phyloP scores from a whole-genome alignment of 2,113 vertebrate species.

The Ia io region DNA sequence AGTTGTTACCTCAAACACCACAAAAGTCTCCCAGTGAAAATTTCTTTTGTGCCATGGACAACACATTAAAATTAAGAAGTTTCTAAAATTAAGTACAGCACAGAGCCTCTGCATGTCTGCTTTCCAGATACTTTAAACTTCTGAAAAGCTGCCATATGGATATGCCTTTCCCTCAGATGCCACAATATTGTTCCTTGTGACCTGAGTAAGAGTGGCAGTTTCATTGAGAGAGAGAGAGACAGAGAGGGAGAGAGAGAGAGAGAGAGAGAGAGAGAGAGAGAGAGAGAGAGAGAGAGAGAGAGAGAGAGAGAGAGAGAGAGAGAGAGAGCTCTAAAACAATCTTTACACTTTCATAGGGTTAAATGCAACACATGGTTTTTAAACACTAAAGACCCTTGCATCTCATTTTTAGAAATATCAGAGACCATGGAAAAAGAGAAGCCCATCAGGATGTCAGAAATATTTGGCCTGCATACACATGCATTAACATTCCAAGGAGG shows the following conservation, averaged over 20 bases:
- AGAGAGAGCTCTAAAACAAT: background rate
- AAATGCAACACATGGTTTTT: background rate
- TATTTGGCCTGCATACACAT: background rate
- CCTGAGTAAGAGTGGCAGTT: conserved; percentile 18
- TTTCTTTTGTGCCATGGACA: conserved; percentile 74
- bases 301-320: background rate
- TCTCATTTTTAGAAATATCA: background rate
- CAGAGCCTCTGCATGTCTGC: conserved; percentile 39
- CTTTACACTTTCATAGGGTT: background rate
- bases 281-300: background rate
- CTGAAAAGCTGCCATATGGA: conserved; percentile 46
- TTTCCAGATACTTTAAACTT: conserved; percentile 53
- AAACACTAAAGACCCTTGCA: background rate
- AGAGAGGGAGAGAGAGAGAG: background rate
- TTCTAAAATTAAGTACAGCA: conserved; percentile 75
- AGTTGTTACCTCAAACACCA: conserved; percentile 73
- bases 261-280: background rate
- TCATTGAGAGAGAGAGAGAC: background rate
- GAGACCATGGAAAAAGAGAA: background rate
- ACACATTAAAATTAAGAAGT: conserved; percentile 78
- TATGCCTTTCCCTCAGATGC: conserved; percentile 40
- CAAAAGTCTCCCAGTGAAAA: conserved; percentile 73
- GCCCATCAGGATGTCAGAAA: background rate
- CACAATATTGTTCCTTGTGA: conserved; percentile 55
- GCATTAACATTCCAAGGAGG: background rate